A percentile compares a stretch with the other conserved stretches of the same genome.
phyloP scores from a whole-genome alignment of 2,888 invertebrate genomes.

The Strigamia crassipes region DNA sequence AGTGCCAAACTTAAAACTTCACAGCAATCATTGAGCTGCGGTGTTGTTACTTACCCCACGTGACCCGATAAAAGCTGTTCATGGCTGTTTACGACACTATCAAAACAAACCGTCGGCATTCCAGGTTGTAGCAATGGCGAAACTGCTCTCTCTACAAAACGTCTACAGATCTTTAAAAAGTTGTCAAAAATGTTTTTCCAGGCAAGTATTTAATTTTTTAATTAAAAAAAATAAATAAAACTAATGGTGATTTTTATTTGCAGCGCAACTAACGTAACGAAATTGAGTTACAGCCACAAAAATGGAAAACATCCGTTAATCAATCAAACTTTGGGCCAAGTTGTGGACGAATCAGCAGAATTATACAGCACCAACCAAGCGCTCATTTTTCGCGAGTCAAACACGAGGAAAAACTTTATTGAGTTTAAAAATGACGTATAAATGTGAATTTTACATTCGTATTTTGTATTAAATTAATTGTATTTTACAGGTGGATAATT shows the following conservation, averaged over 20 bases:
- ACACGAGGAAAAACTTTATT: constrained; percentile 63
- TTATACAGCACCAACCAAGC: constrained; percentile 65
- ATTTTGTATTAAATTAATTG: too few species aligned
- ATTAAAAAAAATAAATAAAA: constrained; percentile 51
- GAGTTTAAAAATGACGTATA: constrained; percentile 61
- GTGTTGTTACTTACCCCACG: too few species aligned
- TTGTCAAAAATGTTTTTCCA: not conserved
- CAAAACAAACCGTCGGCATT: too few species aligned
- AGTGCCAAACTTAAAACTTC: too few species aligned
- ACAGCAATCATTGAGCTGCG: too few species aligned
- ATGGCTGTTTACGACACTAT: too few species aligned
- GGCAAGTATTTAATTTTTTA: not conserved
- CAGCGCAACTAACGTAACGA: not conserved
- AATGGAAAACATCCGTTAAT: constrained; percentile 62
- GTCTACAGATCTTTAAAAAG: too few species aligned
- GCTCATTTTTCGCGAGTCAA: constrained; percentile 65
- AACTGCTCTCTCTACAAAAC: too few species aligned
- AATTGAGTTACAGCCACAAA: not conserved
- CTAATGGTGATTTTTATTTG: not conserved
- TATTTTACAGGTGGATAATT: constrained; percentile 66
- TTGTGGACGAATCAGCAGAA: constrained; percentile 64
- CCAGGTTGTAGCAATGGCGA: too few species aligned
- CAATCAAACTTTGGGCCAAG: constrained; percentile 65
- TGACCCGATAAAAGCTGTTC: too few species aligned
- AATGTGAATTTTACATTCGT: too few species aligned